Percentiles rank a stretch among this genome's conserved stretches.
phyloP scores from a whole-genome alignment of 1,140 invertebrate species.

The Callitettix versicolor region DNA sequence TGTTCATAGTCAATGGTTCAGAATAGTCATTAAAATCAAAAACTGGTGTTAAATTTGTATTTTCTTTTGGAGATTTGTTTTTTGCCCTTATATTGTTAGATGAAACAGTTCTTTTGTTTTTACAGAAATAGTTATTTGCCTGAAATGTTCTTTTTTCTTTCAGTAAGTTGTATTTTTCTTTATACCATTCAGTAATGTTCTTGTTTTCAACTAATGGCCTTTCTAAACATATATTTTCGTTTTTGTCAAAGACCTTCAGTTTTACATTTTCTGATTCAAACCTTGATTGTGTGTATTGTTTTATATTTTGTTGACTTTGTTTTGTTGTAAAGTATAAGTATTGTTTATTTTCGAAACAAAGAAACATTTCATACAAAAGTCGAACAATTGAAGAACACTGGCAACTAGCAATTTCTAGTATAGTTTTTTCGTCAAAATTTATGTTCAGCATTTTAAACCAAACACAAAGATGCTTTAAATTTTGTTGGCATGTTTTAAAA shows the following conservation, averaged over 20 bases:
- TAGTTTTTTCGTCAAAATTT: constrained; percentile 34
- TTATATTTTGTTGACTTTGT: constrained; percentile 35
- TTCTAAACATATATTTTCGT: constrained; percentile 31
- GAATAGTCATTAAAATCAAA: not conserved
- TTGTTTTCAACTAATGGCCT: constrained; percentile 35
- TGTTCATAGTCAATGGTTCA: too few species aligned
- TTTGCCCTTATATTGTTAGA: not conserved
- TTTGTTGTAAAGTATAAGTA: constrained; percentile 39
- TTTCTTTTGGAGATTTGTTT: not conserved
- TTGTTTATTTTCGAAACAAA: constrained; percentile 44
- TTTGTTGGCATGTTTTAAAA: not conserved
- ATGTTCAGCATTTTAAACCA: not conserved
- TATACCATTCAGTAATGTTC: constrained; percentile 42
- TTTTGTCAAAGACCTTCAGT: constrained; percentile 28
- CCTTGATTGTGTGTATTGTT: constrained; percentile 28
- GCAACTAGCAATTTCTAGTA: constrained; percentile 38
- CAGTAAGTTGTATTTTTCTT: constrained; percentile 32
- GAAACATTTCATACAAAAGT: constrained; percentile 46
- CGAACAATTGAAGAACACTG: constrained; percentile 38
- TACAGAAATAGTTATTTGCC: constrained; percentile 31
- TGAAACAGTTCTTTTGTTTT: not conserved
- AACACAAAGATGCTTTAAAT: not conserved
- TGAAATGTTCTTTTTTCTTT: constrained; percentile 30
- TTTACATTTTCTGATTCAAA: constrained; percentile 1
- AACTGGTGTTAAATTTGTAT: not conserved